phyloP scores from a whole-genome alignment of 2,797 vertebrate genomes.

The Anabacerthia variegaticeps region DNA sequence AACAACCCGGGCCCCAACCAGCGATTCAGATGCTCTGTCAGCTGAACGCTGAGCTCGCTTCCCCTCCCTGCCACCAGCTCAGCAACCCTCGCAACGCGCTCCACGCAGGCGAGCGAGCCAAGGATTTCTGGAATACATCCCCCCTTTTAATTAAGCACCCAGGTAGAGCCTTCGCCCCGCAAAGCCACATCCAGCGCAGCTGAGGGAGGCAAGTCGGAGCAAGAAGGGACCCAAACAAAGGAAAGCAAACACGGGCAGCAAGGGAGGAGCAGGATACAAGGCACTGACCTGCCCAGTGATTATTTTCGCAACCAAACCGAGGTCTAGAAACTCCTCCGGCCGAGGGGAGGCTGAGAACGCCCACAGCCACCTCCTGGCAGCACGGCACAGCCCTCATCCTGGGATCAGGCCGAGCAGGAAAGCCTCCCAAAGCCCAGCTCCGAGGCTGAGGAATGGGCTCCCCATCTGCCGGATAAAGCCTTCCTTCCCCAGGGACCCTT shows the following conservation, averaged over 20 bases:
- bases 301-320: background rate
- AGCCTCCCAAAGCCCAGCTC: background rate
- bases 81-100: background rate
- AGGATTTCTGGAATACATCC: background rate
- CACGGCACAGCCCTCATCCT: rapidly evolving
- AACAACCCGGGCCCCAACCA: background rate
- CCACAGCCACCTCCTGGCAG: background rate
- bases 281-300: constrained; percentile 14
- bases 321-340: background rate
- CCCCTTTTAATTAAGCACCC: background rate
- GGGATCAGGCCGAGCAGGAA: rapidly evolving
- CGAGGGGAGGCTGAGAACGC: background rate
- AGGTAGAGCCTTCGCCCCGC: background rate
- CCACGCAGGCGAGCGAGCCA: background rate
- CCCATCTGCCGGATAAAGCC: background rate
- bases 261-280: constrained; percentile 43
- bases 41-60: background rate
- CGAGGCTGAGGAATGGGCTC: background rate
- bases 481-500: background rate
- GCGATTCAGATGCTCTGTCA: background rate
- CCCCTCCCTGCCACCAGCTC: constrained; percentile 25
- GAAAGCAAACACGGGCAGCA: background rate
- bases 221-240: constrained; percentile 40
- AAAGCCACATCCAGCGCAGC: background rate
- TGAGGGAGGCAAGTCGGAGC: constrained; percentile 8